These are phyloP conservation scores for Siniperca scherzeri DNA, from an alignment of 2,797 vertebrate species.

Conservation along the genomic window DNA sequence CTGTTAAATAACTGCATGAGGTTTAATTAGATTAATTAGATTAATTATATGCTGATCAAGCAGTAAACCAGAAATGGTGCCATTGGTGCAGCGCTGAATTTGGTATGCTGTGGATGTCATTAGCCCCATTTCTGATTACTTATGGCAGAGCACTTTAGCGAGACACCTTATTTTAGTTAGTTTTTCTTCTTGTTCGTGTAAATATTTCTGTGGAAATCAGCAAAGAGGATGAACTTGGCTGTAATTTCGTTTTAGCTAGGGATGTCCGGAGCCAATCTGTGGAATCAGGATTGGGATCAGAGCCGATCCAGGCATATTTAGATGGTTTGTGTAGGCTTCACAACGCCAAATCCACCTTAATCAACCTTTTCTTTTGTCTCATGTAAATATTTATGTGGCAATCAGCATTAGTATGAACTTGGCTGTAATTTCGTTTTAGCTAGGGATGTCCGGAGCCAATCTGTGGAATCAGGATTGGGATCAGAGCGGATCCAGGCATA, in stretches of 20 bases:
- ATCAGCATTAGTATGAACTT: neutral
- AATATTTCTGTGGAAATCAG: neutral
- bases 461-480: too few species aligned
- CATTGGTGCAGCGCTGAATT: neutral
- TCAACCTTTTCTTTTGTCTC: neutral
- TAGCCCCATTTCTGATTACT: neutral
- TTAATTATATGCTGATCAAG: neutral
- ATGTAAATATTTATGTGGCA: neutral
- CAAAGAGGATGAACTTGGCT: neutral
- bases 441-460: neutral
- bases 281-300: neutral
- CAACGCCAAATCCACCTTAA: neutral
- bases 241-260: neutral
- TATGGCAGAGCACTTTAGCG: neutral
- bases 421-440: neutral
- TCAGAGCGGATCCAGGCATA: neutral
- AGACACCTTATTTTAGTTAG: neutral
- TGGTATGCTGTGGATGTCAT: too few species aligned
- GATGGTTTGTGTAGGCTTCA: neutral
- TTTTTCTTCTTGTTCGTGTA: neutral
- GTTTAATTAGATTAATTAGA: neutral
- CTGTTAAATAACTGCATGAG: neutral
- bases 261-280: neutral
- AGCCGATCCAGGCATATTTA: neutral
- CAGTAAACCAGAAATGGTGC: neutral